A percentile compares a stretch with the other conserved stretches of the same genome.
These are phyloP conservation scores for Atrichornis clamosus DNA, from an alignment of 2,113 vertebrate species.

Conservation along the genomic window DNA sequence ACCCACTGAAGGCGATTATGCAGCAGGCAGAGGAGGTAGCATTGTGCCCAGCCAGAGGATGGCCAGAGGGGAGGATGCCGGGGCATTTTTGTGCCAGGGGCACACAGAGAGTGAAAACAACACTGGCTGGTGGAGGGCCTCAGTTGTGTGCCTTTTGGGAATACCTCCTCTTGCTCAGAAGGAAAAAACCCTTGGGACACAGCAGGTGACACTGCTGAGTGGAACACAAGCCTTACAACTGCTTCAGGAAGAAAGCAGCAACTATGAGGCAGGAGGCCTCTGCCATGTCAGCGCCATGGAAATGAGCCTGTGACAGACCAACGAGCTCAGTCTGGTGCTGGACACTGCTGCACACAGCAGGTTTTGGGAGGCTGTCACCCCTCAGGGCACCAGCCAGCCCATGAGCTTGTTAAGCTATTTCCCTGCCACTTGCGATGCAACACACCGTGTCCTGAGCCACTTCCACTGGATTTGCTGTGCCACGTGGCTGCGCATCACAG, in stretches of 20 bases:
- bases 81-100: not conserved
- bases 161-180: not conserved
- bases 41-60: not conserved
- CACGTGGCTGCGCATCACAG: not conserved
- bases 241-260: not conserved
- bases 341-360: not conserved
- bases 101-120: not conserved
- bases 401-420: not conserved
- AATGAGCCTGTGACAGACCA: not conserved
- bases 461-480: not conserved
- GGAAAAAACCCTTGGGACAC: not conserved
- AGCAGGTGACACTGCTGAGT: not conserved
- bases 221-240: not conserved
- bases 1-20: not conserved
- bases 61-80: not conserved
- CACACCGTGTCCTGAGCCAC: not conserved
- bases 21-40: not conserved
- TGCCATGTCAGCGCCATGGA: accelerated
- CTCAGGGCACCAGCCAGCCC: not conserved
- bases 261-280: accelerated
- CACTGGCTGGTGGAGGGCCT: not conserved
- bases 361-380: not conserved
- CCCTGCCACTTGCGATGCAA: not conserved
- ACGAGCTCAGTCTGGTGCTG: not conserved
- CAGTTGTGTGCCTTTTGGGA: not conserved